These are phyloP conservation scores for Siniperca knerii DNA, from an alignment of 2,113 vertebrate species.

Conservation along the genomic window DNA sequence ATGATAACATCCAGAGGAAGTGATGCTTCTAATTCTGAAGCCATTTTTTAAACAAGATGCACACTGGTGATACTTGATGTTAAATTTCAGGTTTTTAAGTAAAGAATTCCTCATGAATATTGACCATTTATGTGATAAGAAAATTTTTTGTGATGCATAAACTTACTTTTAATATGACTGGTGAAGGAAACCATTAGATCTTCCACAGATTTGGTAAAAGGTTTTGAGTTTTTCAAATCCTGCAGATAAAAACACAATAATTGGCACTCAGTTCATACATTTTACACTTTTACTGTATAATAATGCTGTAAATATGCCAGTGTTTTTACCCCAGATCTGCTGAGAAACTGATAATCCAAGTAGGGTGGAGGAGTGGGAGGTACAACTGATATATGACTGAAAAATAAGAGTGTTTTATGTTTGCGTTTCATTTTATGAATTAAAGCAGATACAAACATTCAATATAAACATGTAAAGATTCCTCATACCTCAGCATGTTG, in stretches of 20 bases:
- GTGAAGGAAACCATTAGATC: constrained; percentile 89
- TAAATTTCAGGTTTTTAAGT: no score
- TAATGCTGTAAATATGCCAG: not conserved
- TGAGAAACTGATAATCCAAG: constrained; percentile 67
- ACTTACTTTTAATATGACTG: constrained; percentile 89
- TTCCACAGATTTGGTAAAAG: constrained; percentile 92
- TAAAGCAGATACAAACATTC: not conserved
- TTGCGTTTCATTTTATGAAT: not conserved
- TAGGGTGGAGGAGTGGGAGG: constrained; percentile 93
- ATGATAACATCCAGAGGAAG: constrained; percentile 33
- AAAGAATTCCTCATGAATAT: not conserved
- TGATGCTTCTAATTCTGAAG: not conserved
- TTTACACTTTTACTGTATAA: not conserved
- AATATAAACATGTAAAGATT: not conserved
- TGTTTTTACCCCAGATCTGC: constrained; percentile 79
- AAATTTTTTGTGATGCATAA: rapidly evolving
- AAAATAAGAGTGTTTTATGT: not conserved
- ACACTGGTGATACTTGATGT: no score
- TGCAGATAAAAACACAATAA: constrained; percentile 70
- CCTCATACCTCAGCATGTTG: constrained; percentile 86
- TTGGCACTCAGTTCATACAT: not conserved
- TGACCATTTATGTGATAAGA: no score
- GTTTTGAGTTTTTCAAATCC: constrained; percentile 82
- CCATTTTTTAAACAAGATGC: not conserved
- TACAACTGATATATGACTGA: constrained; percentile 90